Evolutionary conservation across 2,888 invertebrate genomes (phyloP), one percentile per base, ranked within the genome.

Genomic region (Dascillus cervinus): DNA sequence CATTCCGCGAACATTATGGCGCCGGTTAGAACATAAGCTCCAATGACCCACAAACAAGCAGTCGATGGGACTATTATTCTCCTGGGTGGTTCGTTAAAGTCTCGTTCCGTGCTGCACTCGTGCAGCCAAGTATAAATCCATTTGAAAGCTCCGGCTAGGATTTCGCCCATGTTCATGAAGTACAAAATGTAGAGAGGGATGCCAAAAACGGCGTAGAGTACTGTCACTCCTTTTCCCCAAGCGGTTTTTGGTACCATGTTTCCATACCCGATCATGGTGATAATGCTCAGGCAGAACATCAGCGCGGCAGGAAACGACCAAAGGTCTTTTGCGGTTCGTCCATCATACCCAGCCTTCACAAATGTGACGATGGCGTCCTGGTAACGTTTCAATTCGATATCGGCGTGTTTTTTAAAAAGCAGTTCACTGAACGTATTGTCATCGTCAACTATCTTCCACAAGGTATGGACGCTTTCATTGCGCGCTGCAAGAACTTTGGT

Each of bases 211-310:
- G 90, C 89, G 62, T 90, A 91, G 5, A 88, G 73, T 13, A 89
- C 83, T 0, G 89, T 88, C 4, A 80, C 76, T 3, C 83, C 77
- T 64, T 88, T 89, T 2, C 90, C 90, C 79, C 81, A 82, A 1
- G 77, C 69, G 0, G 88, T 88, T 47, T 78, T 76, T 0, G 89
- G 89, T 6, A 87, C 82, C 62, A 88, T 75, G 59, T 88, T 88
- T 0, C 90, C 90, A 56, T 89, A 90, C 2, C 90, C 90, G 47
- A 90, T 88, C 90, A 90, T 90, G 3, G 90, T 89, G 54, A 90
- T 88, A 3, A 89, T 82, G 12, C 88, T 88, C 6, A 90, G 63
- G 13, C 84, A 88, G 58, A 84, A 91, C 88, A 90, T 90, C 3
- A 90, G 63, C 0, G 90, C 86, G 0, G 87, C 86, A 0, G 90